Evolutionary conservation across 1,140 invertebrate genomes (phyloP).

Genomic region (Drusus annulatus): DNA sequence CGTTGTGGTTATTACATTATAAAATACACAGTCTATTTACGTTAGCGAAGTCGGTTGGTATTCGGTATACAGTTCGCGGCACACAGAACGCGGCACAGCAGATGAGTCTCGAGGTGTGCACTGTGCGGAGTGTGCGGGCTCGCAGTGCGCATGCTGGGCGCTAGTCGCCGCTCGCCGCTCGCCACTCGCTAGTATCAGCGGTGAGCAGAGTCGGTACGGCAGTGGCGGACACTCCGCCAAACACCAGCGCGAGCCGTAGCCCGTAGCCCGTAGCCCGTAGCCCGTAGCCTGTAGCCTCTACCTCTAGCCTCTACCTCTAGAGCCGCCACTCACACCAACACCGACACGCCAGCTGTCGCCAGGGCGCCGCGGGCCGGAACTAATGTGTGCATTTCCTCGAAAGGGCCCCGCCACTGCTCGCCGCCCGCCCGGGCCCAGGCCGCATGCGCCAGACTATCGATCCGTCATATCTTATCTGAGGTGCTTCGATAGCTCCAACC

Average conservation of each 20-base stretch:
- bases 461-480: constrained; percentile 17
- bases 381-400: constrained; percentile 33
- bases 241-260: no score
- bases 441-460: constrained; percentile 35
- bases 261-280: no score
- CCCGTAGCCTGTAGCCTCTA: no score
- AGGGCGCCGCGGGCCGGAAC: constrained; percentile 53
- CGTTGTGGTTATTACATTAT: neutral
- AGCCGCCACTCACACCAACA: neutral
- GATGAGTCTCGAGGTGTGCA: constrained; percentile 16
- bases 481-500: no score
- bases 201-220: neutral
- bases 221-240: no score
- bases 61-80: constrained; percentile 10
- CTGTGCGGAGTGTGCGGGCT: no score
- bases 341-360: constrained; percentile 12
- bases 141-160: neutral
- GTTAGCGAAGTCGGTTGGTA: neutral
- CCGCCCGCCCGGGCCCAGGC: neutral
- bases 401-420: constrained; percentile 11
- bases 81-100: neutral
- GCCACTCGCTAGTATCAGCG: neutral
- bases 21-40: constrained; percentile 28
- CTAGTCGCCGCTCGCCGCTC: no score
- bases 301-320: no score